Evolutionary conservation across 2,888 invertebrate species (phyloP).

Genomic region (Aspidiotus rigidus): DNA sequence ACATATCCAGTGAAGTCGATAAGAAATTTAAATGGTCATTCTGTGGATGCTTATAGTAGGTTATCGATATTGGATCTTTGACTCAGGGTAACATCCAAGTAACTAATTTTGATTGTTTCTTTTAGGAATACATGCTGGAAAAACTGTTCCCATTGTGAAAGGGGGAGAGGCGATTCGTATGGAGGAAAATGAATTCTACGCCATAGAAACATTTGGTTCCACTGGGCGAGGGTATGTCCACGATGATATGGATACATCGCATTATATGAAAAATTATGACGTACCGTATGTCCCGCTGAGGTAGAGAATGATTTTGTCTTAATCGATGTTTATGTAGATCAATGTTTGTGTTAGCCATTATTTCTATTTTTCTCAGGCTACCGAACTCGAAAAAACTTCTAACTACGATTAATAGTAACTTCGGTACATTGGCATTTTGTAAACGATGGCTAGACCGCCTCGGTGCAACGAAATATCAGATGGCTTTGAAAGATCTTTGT

Average conservation of each 20-base stretch:
- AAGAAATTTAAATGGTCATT: conserved; percentile 96
- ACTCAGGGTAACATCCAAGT: neutral
- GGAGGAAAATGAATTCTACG: conserved; percentile 99
- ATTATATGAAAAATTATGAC: conserved; percentile 99
- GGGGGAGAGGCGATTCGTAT: conserved; percentile 95
- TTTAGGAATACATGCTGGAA: conserved; percentile 82
- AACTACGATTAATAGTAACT: conserved; percentile 89
- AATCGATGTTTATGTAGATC: neutral
- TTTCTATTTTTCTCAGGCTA: conserved; percentile 49
- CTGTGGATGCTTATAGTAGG: conserved; percentile 96
- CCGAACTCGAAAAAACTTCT: conserved; percentile 87
- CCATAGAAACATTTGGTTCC: conserved; percentile 98
- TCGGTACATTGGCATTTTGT: conserved; percentile 96
- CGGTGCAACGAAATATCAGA: conserved; percentile 93
- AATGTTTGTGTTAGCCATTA: neutral
- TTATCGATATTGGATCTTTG: conserved; percentile 38
- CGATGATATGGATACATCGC: conserved; percentile 98
- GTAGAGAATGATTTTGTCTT: conserved; percentile 43
- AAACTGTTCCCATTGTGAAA: conserved; percentile 98
- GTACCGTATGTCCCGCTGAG: conserved; percentile 81
- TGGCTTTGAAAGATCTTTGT: conserved; percentile 96
- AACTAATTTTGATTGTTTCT: neutral
- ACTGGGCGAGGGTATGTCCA: conserved; percentile 91
- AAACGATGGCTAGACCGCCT: conserved; percentile 96
- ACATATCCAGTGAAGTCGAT: conserved; percentile 94